phyloP scores from a whole-genome alignment of 2,888 invertebrate genomes.

The Rotaria magnacalcarata region DNA sequence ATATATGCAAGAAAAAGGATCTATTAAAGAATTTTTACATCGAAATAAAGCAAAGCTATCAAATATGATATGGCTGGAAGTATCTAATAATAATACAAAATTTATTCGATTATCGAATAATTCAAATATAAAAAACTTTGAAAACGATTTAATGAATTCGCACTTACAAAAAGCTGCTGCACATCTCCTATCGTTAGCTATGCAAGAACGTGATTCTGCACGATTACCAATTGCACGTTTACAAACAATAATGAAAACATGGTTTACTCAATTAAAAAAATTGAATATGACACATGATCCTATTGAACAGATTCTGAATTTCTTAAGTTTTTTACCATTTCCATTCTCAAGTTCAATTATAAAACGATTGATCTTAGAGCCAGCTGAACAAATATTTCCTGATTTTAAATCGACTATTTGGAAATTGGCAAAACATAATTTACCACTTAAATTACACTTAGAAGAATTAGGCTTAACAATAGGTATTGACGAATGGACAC shows the following conservation, averaged over 20 bases:
- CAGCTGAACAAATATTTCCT: not conserved
- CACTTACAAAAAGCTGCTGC: not conserved
- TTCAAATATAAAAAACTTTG: not conserved
- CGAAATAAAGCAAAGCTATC: not conserved
- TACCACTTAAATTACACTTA: not conserved
- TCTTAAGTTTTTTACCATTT: not conserved
- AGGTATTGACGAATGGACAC: not conserved
- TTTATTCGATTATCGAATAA: not conserved
- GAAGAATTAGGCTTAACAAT: not conserved
- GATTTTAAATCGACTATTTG: not conserved
- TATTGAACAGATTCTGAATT: not conserved
- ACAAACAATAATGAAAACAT: not conserved
- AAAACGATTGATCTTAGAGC: not conserved
- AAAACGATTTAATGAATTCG: not conserved
- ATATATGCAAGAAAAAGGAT: not conserved
- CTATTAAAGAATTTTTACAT: not conserved
- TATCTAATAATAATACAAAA: not conserved
- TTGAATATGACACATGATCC: not conserved
- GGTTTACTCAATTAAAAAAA: not conserved
- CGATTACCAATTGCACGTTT: not conserved
- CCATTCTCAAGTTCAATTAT: not conserved
- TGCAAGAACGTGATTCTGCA: not conserved
- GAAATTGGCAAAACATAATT: not conserved
- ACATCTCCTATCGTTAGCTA: not conserved
- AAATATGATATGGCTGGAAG: not conserved